Conservation (phyloP, 2,113 vertebrate genomes). For the Caretta caretta region DNA sequence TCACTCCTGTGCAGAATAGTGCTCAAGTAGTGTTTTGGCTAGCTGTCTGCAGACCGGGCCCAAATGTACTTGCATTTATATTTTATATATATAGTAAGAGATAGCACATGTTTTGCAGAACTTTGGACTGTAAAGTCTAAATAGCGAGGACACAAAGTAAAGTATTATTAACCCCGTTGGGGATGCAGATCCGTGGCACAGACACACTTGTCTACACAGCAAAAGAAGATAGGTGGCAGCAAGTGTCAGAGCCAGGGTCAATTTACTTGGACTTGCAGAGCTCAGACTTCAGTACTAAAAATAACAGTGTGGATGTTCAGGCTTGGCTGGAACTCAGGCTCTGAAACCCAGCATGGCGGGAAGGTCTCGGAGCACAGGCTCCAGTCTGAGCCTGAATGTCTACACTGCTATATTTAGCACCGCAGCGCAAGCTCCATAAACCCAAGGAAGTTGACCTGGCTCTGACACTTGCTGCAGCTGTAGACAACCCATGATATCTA, state of each 20-base stretch:
- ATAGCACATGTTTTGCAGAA: not conserved
- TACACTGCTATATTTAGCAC: not conserved
- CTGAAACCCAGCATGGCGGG: not conserved
- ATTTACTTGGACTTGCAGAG: not conserved
- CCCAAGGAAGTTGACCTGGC: not conserved
- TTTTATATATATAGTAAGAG: no score
- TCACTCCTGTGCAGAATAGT: not conserved
- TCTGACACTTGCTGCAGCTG: not conserved
- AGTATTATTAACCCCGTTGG: not conserved
- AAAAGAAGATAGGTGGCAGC: not conserved
- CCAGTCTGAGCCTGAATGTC: not conserved
- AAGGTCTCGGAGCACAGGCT: not conserved
- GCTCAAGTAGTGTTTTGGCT: not conserved
- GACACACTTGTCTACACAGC: not conserved
- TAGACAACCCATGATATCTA: no score
- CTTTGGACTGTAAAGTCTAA: not conserved
- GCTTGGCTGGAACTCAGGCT: not conserved
- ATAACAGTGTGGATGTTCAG: not conserved
- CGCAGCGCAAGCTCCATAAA: not conserved
- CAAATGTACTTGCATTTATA: no score
- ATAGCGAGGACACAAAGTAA: not conserved
- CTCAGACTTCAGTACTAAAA: not conserved
- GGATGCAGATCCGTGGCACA: not conserved
- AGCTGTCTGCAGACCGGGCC: not conserved
- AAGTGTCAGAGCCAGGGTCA: not conserved